phyloP scores from a whole-genome alignment of 2,888 invertebrate genomes.

The Tachina lurida region DNA sequence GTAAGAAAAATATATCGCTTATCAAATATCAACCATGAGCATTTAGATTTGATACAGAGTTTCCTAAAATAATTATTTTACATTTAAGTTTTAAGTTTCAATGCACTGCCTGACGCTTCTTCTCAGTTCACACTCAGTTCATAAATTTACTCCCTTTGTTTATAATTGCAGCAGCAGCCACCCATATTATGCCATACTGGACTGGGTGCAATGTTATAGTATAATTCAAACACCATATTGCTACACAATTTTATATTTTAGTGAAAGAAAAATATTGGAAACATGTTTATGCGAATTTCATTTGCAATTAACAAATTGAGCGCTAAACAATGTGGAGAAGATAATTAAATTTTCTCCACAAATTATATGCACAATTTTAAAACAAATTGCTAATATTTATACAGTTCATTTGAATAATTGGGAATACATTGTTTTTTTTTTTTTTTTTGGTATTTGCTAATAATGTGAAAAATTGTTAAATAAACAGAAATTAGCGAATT shows the following conservation, averaged over 20 bases:
- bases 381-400: conserved; percentile 32
- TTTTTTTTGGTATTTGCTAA: background rate
- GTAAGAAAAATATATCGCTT: no score
- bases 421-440: background rate
- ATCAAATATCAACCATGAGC: no score
- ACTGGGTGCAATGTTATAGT: background rate
- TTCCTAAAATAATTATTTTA: no score
- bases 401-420: background rate
- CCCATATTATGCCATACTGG: background rate
- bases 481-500: background rate
- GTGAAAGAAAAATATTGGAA: conserved; percentile 4
- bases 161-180: no score
- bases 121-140: no score
- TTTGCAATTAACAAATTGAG: conserved; percentile 49
- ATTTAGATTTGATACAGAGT: no score
- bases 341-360: conserved; percentile 52
- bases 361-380: conserved; percentile 16
- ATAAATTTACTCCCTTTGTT: no score
- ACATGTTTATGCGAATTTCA: conserved; percentile 31
- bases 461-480: background rate
- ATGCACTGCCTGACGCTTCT: no score
- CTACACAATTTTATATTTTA: conserved; percentile 13
- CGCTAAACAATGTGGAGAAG: conserved; percentile 42
- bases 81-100: no score
- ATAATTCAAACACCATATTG: background rate